These are phyloP conservation scores for Ramphastos sulfuratus DNA, from an alignment of 2,113 vertebrate genomes.

Conservation along the genomic window DNA sequence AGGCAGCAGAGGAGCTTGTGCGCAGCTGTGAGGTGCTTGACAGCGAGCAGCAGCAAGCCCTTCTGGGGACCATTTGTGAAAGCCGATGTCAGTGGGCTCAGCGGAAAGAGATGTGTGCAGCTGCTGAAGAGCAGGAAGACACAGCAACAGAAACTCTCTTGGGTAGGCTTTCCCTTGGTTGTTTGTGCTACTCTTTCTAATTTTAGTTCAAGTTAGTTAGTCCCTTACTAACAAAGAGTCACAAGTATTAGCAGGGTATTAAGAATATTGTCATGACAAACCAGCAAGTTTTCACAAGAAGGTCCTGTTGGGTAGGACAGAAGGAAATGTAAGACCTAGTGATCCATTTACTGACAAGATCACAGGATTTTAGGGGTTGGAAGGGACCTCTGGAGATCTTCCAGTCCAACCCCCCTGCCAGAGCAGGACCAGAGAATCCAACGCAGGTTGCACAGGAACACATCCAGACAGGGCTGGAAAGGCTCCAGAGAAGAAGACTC, in stretches of 20 bases:
- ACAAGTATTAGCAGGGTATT: fast-evolving
- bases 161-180: conserved; percentile 51
- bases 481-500: too few relatives aligned
- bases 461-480: too few relatives aligned
- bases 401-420: too few relatives aligned
- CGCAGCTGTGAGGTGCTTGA: conserved; percentile 55
- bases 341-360: not conserved
- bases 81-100: conserved; percentile 28
- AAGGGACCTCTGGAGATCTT: too few relatives aligned
- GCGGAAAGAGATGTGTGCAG: not conserved
- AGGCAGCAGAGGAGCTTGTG: conserved; percentile 80
- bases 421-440: too few relatives aligned
- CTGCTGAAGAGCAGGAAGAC: not conserved
- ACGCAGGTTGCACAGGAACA: too few relatives aligned
- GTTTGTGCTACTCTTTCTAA: not conserved
- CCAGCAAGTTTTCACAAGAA: not conserved
- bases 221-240: not conserved
- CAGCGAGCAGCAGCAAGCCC: conserved; percentile 67
- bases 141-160: not conserved
- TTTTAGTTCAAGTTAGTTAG: not conserved
- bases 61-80: conserved; percentile 68
- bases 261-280: not conserved
- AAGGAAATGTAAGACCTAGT: not conserved
- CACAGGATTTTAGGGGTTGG: too few relatives aligned
- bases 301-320: not conserved